Percentiles rank a stretch among this genome's conserved stretches.
Evolutionary conservation across 2,888 invertebrate genomes (phyloP).

Genomic region (Clistopyga incitator): DNA sequence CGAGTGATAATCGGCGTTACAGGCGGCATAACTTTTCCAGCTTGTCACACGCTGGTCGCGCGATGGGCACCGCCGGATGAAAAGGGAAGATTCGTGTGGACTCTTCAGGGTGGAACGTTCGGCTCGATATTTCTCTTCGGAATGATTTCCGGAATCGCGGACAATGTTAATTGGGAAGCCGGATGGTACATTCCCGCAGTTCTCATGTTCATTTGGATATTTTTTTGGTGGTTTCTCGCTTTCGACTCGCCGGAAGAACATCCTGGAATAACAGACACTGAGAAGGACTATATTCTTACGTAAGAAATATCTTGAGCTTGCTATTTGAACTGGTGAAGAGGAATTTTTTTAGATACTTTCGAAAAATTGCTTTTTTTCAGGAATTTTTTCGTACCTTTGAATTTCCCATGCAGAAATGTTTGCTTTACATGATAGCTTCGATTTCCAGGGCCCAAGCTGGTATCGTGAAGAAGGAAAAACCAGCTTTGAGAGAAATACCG

Average conservation of each 20-base stretch:
- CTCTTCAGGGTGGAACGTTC: constrained; percentile 90
- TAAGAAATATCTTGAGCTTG: constrained; percentile 42
- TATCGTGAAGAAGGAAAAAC: constrained; percentile 70
- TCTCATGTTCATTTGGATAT: constrained; percentile 86
- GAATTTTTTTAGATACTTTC: too few species aligned
- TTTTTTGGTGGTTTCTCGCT: constrained; percentile 88
- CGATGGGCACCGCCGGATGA: constrained; percentile 91
- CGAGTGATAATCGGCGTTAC: constrained; percentile 78
- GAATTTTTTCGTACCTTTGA: too few species aligned
- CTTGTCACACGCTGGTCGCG: constrained; percentile 88
- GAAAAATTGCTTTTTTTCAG: too few species aligned
- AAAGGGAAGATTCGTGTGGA: constrained; percentile 90
- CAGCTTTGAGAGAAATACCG: constrained; percentile 86
- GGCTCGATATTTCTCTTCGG: constrained; percentile 90
- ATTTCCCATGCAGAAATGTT: too few species aligned
- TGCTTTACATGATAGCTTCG: constrained; percentile 1
- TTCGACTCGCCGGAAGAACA: constrained; percentile 88
- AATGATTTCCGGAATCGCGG: constrained; percentile 88
- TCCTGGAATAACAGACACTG: constrained; percentile 87
- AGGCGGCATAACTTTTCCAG: constrained; percentile 87
- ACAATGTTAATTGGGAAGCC: constrained; percentile 88
- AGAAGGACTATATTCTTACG: constrained; percentile 87
- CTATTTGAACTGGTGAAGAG: too few species aligned
- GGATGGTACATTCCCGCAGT: constrained; percentile 89
- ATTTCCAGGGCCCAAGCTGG: constrained; percentile 84